Evolutionary conservation across 2,797 vertebrate species (phyloP), one percentile per base, ranked within the genome.

Genomic region (Ceryle rudis): DNA sequence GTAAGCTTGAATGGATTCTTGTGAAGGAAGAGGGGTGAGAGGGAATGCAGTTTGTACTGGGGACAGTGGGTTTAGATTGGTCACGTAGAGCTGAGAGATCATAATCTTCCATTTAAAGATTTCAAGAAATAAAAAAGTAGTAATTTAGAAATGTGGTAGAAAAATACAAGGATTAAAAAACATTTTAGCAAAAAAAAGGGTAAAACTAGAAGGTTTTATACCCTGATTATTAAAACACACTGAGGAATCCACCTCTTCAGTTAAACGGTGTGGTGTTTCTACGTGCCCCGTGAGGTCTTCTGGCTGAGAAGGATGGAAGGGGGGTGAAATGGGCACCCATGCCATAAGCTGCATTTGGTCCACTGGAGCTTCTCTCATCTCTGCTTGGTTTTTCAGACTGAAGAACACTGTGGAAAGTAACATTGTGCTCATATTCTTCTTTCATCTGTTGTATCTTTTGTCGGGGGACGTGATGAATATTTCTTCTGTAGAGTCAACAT

Each of bases 381-480:
- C 97, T 86, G 88, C 87, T 74, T 19, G 98, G 98, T 52, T 98
- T 97, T 67, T 98, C 97, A 14, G 98, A 96, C 4, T 29, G 97
- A 62, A 98, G 98, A 67, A 98, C 98, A 6, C 95, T 97, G 42
- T 97, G 96, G 94, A 98, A 98, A 33, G 98, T 98, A 33, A 98
- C 97, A 5, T 97, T 74, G 57, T 98, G 98, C 74, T 98, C 98
- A 0, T 98, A 98, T 13, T 96, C 62, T 37, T 98, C 97, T 89
- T 98, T 98, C 98, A 98, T 98, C 37, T 94, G 95, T 22, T 98
- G 97, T 81, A 98, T 98, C 90, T 96, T 98, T 86, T 98, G 93
- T 93, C 83, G 96, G 46, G 98, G 97, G 23, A 98, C 98, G 1
- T 39, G 93, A 41, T 98, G 98, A 86, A 71, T 98, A 29, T 98